phyloP scores from a whole-genome alignment of 2,113 vertebrate species.

The Dolichallabes microphthalmus region DNA sequence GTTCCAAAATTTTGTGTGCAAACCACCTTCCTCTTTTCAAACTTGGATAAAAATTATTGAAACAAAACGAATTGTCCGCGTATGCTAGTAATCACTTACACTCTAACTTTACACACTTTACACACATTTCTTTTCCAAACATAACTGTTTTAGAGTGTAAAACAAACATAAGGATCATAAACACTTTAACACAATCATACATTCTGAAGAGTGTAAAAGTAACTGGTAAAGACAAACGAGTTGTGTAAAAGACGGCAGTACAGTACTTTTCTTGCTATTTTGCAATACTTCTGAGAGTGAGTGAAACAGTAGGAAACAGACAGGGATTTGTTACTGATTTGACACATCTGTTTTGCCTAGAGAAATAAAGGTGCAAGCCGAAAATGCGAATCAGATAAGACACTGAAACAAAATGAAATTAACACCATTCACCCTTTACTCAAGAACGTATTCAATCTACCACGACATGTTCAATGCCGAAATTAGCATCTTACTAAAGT shows the following conservation, averaged over 20 bases:
- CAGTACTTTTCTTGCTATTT: background rate
- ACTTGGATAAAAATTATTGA: background rate
- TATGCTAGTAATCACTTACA: background rate
- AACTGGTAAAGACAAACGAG: background rate
- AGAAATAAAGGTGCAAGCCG: background rate
- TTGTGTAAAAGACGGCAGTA: background rate
- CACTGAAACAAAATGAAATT: background rate
- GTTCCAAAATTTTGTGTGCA: background rate
- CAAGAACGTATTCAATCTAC: background rate
- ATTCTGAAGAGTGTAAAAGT: background rate
- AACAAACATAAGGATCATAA: background rate
- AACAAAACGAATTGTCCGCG: background rate
- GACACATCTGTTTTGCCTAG: background rate
- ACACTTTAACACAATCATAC: background rate
- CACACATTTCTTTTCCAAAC: background rate
- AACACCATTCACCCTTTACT: background rate
- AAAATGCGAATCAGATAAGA: slow-evolving; percentile 10
- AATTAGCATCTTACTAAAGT: background rate
- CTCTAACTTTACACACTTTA: background rate
- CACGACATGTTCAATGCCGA: background rate
- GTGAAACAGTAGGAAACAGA: background rate
- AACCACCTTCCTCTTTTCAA: background rate
- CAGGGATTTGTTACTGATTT: background rate
- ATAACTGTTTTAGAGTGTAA: background rate
- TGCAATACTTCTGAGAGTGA: too few relatives aligned